Evolutionary conservation across 1,140 invertebrate genomes (phyloP).

Genomic region (Ceratina calcarata): DNA sequence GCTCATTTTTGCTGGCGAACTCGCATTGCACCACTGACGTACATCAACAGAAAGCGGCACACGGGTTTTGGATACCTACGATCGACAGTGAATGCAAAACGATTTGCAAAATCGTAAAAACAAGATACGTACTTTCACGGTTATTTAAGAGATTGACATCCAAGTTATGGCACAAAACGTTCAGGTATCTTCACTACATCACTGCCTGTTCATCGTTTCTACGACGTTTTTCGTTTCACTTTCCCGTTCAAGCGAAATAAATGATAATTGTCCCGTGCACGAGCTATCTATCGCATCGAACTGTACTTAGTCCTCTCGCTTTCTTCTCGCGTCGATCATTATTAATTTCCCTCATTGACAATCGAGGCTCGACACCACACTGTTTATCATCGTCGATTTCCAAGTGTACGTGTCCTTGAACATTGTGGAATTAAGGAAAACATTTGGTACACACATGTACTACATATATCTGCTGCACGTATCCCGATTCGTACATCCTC

Average conservation of each 20-base stretch:
- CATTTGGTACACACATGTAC: not conserved
- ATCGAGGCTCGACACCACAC: conserved; percentile 24
- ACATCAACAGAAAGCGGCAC: too few relatives aligned
- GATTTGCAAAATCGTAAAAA: too few relatives aligned
- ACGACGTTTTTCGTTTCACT: not conserved
- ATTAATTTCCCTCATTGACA: conserved; percentile 34
- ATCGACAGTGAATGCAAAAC: too few relatives aligned
- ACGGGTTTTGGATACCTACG: too few relatives aligned
- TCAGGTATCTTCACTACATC: not conserved
- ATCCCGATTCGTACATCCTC: too few relatives aligned
- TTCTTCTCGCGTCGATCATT: conserved; percentile 12
- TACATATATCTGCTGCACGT: not conserved
- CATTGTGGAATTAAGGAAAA: not conserved
- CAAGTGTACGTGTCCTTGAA: not conserved
- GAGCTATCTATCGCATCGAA: conserved; percentile 12
- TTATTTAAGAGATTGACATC: conserved; percentile 26
- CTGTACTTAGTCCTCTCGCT: not conserved
- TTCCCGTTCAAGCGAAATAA: not conserved
- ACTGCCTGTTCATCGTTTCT: conserved; percentile 1
- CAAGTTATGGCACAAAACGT: not conserved
- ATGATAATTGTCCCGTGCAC: not conserved
- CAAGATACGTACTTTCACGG: conserved; percentile 25
- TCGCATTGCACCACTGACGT: conserved; percentile 3
- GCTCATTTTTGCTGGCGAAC: not conserved
- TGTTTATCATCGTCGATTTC: conserved; percentile 11